Percentiles rank a stretch among this genome's conserved stretches.
These are phyloP conservation scores for Platycheirus albimanus DNA, from an alignment of 2,888 invertebrate species.

Conservation along the genomic window DNA sequence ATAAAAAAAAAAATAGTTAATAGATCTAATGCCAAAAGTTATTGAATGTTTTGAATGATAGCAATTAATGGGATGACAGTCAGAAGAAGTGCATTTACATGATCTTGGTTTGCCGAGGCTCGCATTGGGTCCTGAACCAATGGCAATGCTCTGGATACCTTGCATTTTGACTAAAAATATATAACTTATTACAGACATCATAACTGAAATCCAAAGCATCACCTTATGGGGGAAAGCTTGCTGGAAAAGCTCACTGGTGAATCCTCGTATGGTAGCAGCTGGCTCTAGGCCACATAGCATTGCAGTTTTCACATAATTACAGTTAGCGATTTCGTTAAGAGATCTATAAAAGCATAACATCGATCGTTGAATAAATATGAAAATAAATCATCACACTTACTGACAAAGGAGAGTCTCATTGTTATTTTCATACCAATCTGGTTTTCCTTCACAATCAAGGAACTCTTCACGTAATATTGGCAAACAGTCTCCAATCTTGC, in stretches of 20 bases:
- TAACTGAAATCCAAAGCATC: background rate
- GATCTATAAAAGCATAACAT: conserved; percentile 76
- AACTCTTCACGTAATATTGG: conserved; percentile 83
- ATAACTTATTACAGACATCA: background rate
- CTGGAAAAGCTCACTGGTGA: conserved; percentile 76
- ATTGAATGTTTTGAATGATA: conserved; percentile 39
- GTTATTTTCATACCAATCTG: conserved; percentile 84
- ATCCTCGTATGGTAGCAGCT: conserved; percentile 80
- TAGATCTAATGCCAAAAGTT: conserved; percentile 42
- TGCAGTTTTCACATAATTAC: conserved; percentile 83
- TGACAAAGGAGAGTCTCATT: conserved; percentile 82
- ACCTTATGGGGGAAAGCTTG: conserved; percentile 40
- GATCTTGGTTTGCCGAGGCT: conserved; percentile 39
- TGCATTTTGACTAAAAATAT: conserved; percentile 75
- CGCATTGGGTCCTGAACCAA: conserved; percentile 79
- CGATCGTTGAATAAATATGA: too few species aligned
- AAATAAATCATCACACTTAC: conserved; percentile 75
- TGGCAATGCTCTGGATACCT: conserved; percentile 77
- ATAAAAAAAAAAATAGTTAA: conserved; percentile 28
- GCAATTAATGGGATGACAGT: too few species aligned
- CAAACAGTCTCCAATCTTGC: conserved; percentile 81
- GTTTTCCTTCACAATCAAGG: conserved; percentile 83
- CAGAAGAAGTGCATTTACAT: background rate
- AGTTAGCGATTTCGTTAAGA: conserved; percentile 83
- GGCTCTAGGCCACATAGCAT: conserved; percentile 83